Percentiles rank a stretch among this genome's conserved stretches.
phyloP scores from a whole-genome alignment of 2,797 vertebrate genomes.

The Paguma larvata region DNA sequence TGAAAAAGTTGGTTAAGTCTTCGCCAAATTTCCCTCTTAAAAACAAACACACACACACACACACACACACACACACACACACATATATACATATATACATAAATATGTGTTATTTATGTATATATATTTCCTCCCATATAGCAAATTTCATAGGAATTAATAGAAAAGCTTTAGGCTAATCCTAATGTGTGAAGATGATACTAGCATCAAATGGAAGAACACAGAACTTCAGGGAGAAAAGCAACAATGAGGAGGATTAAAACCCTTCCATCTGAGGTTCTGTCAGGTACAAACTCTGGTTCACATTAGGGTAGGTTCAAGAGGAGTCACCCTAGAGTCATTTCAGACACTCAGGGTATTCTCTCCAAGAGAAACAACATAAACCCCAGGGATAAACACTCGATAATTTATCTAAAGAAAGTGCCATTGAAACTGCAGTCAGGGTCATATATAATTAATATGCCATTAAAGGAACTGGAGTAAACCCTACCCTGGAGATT shows the following conservation, averaged over 20 bases:
- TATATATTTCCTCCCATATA: too few relatives aligned
- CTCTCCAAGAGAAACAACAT: conserved; percentile 61
- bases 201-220: not conserved
- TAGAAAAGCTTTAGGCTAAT: not conserved
- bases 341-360: not conserved
- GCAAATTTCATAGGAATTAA: not conserved
- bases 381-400: conserved; percentile 14
- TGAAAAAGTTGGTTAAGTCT: not conserved
- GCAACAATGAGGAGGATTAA: not conserved
- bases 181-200: not conserved
- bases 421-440: not conserved
- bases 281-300: not conserved
- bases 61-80: too few relatives aligned
- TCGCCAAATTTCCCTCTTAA: not conserved
- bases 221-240: not conserved
- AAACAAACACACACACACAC: too few relatives aligned
- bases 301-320: not conserved
- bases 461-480: not conserved
- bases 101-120: not conserved
- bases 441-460: not conserved
- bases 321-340: not conserved
- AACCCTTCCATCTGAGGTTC: not conserved
- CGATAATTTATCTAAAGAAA: conserved; percentile 59
- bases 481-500: not conserved
- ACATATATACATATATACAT: not conserved